Base-by-base conservation (phyloP, 2,888 invertebrate genomes). In the Napeogenes sylphis region DNA sequence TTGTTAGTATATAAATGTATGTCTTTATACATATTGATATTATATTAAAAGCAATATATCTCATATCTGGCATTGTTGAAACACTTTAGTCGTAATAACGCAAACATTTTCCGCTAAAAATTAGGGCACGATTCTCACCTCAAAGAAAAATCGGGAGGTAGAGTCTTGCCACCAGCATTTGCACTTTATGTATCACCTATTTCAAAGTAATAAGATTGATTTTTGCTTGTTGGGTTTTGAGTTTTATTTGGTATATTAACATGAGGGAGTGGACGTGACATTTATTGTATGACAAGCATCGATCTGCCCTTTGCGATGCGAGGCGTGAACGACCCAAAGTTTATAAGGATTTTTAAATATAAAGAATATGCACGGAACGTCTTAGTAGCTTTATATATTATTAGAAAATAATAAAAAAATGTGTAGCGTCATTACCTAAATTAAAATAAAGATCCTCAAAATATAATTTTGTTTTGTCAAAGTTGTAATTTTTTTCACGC, bases 231-330 rank as follows among this genome's bases (percentile, higher is more conserved):
- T 5, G 5, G 2, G n/a, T 1, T 13, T 32, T 45, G 21, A 46
- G 61, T 61, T 58, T 70, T 72, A 67, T 45, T 71, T 77, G 71
- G 74, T 72, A 69, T 75, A 83, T 83, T 83, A 84, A 75, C 82
- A 82, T 85, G 79, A 85, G 89, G 90, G 90, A 87, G 84, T 90
- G 90, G 88, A 90, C 90, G 87, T 90, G 90, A 88, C 90, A 90
- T 90, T 90, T 89, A 90, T 90, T 90, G 90, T 90, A 88, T 90
- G 90, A 89, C 89, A 87, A 86, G 82, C 86, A 90, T 90, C 90
- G 90, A 90, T 90, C 89, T 90, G 89, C 82, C 87, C 87, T 89
- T 89, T 90, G 85, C 81, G 83, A 84, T 83, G 81, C 86, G 82
- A 86, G 80, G 85, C 87, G 87, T 84, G 84, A 87, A 84, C 74